Base-by-base conservation (phyloP, 2,888 invertebrate genomes). In the Monoplex corrugatus region DNA sequence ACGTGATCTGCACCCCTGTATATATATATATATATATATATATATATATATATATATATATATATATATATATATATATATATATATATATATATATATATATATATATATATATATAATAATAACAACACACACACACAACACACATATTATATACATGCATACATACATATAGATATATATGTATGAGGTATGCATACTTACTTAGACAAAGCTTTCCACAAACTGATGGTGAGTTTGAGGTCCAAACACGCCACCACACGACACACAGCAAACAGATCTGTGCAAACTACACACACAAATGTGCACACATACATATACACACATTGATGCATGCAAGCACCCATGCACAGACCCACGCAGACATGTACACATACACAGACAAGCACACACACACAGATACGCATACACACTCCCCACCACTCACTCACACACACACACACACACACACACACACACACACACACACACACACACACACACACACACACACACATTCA, bases 151-250 rank as follows among this genome's bases (percentile, higher is more conserved):
- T n/a, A n/a, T n/a, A n/a, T n/a, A n/a, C n/a, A n/a, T n/a, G n/a
- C n/a, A n/a, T n/a, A n/a, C n/a, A 0, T n/a, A 72, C 72, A 72
- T 32, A 10, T 72, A 10, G n/a, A 82, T 82, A 16, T 57, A 72
- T 35, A 83, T 84, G 40, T 23, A 13, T n/a, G 32, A 28, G 23
- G 2, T 32, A 2, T 19, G 19, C 8, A n/a, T 6, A 89, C 89
- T 91, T 90, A 94, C 94, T 93, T 94, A n/a, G 95, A 94, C 28
- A 95, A 91, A 8, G 94, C 91, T 90, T 95, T 95, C 95, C 95
- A 95, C 82, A 95, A 87, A 80, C 94, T 93, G 50, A 95, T 92
- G 50, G 94, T 93, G 40, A 95, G 91, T 87, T 95, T 95, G 50
- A 95, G 91, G 86, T 95, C 95, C n/a, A 95, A 92, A 0, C 92